Evolutionary conservation across 2,888 invertebrate species (phyloP), one percentile per base, ranked within the genome.

Genomic region (Danaus chrysippus): DNA sequence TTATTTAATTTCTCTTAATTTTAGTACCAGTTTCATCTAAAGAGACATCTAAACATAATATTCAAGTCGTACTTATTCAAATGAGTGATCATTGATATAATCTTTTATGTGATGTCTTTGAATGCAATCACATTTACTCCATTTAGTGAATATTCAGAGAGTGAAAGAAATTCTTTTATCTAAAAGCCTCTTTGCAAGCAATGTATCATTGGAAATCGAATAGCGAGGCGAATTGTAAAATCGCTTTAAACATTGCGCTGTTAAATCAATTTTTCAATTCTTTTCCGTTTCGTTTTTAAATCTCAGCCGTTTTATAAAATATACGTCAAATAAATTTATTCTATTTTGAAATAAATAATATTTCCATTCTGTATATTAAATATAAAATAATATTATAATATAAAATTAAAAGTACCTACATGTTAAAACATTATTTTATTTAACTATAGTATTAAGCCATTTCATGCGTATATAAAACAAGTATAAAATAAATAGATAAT

Each of bases 191-290:
- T 69, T 66, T 65, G 60, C 68, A 49, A 65, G 62, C 68, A 64
- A 67, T 67, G 65, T 64, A 65, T 68, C 67, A 67, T 62, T 65
- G 65, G 54, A 65, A 65, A 62, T 67, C 64, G 65, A 57, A 62
- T 55, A 58, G 61, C 67, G 52, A 56, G 54, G 62, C 65, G 65
- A 62, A 65, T 63, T 61, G 62, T 64, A 56, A 67, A 69, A 67
- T 67, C 65, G 69, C 56, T 64, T 69, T 66, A 65, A 69, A 63
- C 60, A 64, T 68, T 67, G 67, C 66, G 42, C 64, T 64, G 64
- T 63, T 66, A 67, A 67, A 66, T 67, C 66, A 63, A 66, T 64
- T 69, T 69, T 65, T 69, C 69, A 67, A 67, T 69, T 66, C 66
- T 62, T 67, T 64, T 56, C 56, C 58, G 57, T 64, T 67, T 60